A percentile compares a stretch with the other conserved stretches of the same genome.
These are phyloP conservation scores for Hymenochirus boettgeri DNA, from an alignment of 2,113 vertebrate genomes.

Conservation along the genomic window DNA sequence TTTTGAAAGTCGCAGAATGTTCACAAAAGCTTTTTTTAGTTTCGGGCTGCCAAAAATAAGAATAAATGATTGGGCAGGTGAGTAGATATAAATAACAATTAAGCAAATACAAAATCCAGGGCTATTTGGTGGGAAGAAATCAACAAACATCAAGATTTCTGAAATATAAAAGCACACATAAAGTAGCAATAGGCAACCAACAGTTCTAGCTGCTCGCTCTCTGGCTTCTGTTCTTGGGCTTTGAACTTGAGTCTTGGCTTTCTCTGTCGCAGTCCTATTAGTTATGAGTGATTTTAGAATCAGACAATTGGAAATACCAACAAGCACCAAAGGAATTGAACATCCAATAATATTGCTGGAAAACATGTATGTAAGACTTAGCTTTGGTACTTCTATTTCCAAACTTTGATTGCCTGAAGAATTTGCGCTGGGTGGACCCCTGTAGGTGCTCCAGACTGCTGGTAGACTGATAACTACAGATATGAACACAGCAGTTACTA, in stretches of 20 bases:
- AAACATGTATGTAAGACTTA: constrained; percentile 16
- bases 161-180: constrained; percentile 24
- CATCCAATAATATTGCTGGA: constrained; percentile 22
- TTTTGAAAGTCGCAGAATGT: neutral
- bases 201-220: constrained; percentile 15
- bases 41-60: constrained; percentile 32
- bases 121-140: constrained; percentile 16
- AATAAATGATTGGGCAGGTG: constrained; percentile 29
- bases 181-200: constrained; percentile 14
- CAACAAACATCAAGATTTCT: constrained; percentile 21
- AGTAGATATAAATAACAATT: constrained; percentile 23
- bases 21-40: constrained; percentile 1
- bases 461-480: constrained; percentile 17
- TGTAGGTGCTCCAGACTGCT: constrained; percentile 25
- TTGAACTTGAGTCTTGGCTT: constrained; percentile 1
- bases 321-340: constrained; percentile 17
- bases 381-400: neutral
- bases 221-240: constrained; percentile 11
- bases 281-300: constrained; percentile 16
- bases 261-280: neutral
- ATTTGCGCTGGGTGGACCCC: neutral
- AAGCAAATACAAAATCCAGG: constrained; percentile 19
- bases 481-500: constrained; percentile 19
- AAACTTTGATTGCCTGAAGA: constrained; percentile 4
- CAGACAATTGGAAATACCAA: constrained; percentile 15